A percentile compares a stretch with the other conserved stretches of the same genome.
Evolutionary conservation across 1,140 invertebrate genomes (phyloP).

Genomic region (Propsilocerus akamusi): DNA sequence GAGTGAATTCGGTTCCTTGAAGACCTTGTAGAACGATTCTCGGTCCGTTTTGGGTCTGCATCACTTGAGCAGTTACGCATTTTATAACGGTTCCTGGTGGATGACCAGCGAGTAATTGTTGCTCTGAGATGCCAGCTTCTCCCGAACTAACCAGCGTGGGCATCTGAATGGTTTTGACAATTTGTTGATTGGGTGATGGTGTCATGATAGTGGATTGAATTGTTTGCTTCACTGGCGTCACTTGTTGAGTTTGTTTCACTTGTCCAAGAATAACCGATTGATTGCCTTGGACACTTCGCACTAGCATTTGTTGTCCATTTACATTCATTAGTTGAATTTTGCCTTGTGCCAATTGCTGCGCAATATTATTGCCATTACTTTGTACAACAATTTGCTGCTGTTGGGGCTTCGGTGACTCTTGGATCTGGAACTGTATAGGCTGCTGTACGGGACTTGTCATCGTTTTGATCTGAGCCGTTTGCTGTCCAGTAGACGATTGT

Average conservation of each 20-base stretch:
- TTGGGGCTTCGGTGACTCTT: constrained; percentile 10
- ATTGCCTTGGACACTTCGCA: constrained; percentile 49
- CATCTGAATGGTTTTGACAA: constrained; percentile 9
- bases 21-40: constrained; percentile 67
- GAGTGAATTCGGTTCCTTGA: constrained; percentile 60
- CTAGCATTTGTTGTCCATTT: constrained; percentile 63
- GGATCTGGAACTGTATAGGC: constrained; percentile 11
- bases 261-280: constrained; percentile 24
- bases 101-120: constrained; percentile 50
- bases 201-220: constrained; percentile 9
- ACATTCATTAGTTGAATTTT: constrained; percentile 67
- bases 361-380: constrained; percentile 37
- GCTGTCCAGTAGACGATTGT: constrained; percentile 9
- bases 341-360: constrained; percentile 55
- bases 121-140: constrained; percentile 35
- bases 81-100: constrained; percentile 73
- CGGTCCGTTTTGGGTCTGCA: constrained; percentile 63
- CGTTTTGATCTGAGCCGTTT: constrained; percentile 13
- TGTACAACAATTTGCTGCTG: constrained; percentile 51
- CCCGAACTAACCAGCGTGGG: constrained; percentile 11
- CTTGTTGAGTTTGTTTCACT: constrained; percentile 7
- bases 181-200: constrained; percentile 10
- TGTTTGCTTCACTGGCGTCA: constrained; percentile 6
- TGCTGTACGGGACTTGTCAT: constrained; percentile 17
- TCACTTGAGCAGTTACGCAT: constrained; percentile 63